Percentiles rank a stretch among this genome's conserved stretches.
These are phyloP conservation scores for Heliconius hermathena DNA, from an alignment of 1,140 invertebrate genomes.

Conservation along the genomic window DNA sequence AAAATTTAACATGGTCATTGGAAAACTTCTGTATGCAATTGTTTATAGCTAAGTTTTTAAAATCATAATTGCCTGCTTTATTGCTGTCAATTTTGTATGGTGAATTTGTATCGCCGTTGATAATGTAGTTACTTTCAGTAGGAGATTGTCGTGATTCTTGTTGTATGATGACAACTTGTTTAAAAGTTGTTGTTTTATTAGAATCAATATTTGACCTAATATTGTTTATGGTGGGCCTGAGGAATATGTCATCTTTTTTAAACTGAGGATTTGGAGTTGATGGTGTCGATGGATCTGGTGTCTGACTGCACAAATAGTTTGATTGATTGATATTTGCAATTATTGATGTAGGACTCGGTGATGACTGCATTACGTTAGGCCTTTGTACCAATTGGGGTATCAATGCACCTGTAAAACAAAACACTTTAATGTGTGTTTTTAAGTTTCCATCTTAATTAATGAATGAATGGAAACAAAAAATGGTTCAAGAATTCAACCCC, in stretches of 20 bases:
- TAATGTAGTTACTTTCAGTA: constrained; percentile 45
- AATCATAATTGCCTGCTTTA: constrained; percentile 58
- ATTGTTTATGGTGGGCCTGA: constrained; percentile 49
- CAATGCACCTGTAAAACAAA: constrained; percentile 55
- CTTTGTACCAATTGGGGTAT: constrained; percentile 59
- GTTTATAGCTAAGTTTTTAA: constrained; percentile 59
- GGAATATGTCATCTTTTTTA: constrained; percentile 52
- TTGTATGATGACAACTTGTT: constrained; percentile 64
- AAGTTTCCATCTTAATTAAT: too few species aligned
- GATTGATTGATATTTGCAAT: constrained; percentile 76
- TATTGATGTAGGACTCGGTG: constrained; percentile 76
- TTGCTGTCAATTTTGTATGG: constrained; percentile 41
- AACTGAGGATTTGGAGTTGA: constrained; percentile 33
- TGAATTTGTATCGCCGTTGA: constrained; percentile 43
- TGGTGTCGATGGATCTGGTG: constrained; percentile 44
- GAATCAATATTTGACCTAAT: constrained; percentile 20
- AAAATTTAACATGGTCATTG: constrained; percentile 40
- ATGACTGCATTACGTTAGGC: constrained; percentile 68
- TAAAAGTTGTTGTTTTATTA: constrained; percentile 46
- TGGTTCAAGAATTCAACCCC: too few species aligned
- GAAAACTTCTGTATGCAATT: constrained; percentile 49
- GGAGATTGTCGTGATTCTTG: constrained; percentile 37
- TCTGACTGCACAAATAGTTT: constrained; percentile 70
- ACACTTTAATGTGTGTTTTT: background rate
- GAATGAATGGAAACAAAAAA: too few species aligned